Conservation (phyloP, 2,888 invertebrate species). For the Cataglyphis albicans region DNA sequence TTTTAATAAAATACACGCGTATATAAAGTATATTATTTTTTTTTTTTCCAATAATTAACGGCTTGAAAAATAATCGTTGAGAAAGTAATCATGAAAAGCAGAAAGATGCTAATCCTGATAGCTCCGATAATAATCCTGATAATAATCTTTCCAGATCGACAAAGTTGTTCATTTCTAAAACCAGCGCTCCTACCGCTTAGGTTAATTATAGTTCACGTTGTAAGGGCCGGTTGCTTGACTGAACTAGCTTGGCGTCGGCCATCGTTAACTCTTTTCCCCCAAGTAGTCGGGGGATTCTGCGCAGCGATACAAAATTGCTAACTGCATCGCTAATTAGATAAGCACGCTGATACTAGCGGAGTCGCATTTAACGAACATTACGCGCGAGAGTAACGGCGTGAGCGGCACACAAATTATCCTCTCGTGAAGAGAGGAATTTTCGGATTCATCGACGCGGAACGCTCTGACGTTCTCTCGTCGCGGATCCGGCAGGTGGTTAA, state of each 20-base stretch:
- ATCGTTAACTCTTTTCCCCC: conserved; percentile 40
- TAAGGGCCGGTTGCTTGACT: neutral
- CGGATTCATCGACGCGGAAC: conserved; percentile 21
- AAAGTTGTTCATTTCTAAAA: neutral
- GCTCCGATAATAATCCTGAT: neutral
- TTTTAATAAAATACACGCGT: neutral
- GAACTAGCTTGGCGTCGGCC: neutral
- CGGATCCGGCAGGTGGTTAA: conserved; percentile 64
- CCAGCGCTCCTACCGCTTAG: neutral
- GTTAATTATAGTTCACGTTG: conserved; percentile 24
- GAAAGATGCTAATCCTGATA: neutral
- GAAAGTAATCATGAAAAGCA: neutral
- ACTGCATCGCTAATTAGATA: conserved; percentile 44
- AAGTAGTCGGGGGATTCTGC: neutral
- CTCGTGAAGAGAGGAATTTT: conserved; percentile 37
- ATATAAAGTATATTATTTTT: neutral
- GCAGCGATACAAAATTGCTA: conserved; percentile 22
- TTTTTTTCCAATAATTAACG: neutral
- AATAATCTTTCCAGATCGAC: neutral
- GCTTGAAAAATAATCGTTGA: neutral
- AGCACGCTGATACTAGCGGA: neutral
- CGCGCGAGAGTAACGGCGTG: conserved; percentile 35
- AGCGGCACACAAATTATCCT: conserved; percentile 24
- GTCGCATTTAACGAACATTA: conserved; percentile 23
- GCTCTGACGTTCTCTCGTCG: conserved; percentile 51